phyloP scores from a whole-genome alignment of 2,797 vertebrate species.

The Bothrops alternatus region DNA sequence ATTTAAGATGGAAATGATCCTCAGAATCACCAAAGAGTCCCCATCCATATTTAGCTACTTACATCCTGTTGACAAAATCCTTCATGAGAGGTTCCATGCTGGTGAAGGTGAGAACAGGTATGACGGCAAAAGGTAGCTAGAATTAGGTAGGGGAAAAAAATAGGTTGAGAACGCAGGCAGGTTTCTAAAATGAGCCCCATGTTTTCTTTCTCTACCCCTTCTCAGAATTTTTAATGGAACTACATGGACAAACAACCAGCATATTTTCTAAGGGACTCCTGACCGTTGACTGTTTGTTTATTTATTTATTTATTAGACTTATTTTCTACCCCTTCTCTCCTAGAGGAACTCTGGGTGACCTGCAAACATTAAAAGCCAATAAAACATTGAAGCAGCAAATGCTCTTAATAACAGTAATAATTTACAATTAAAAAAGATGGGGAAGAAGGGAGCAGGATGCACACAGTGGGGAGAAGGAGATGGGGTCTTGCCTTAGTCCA shows the following conservation, averaged over 20 bases:
- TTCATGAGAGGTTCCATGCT: slow-evolving; percentile 73
- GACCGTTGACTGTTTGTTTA: neutral
- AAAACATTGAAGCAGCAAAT: neutral
- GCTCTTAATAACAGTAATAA: neutral
- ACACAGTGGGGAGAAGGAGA: neutral
- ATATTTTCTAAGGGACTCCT: neutral
- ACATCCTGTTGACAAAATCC: slow-evolving; percentile 74
- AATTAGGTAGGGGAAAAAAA: slow-evolving; percentile 5
- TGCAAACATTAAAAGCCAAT: neutral
- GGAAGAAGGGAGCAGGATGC: neutral
- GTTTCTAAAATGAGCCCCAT: neutral
- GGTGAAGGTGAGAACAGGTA: slow-evolving; percentile 78
- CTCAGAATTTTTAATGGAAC: neutral
- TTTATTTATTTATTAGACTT: neutral
- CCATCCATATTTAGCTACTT: slow-evolving; percentile 47
- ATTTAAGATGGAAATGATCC: neutral
- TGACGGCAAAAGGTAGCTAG: slow-evolving; percentile 74
- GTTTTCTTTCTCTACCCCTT: neutral
- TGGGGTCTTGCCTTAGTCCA: neutral
- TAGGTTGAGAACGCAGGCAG: neutral
- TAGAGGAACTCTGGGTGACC: neutral
- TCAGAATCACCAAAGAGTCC: neutral
- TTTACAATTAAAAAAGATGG: neutral
- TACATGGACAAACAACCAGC: neutral
- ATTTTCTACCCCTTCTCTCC: neutral